Percentiles rank a stretch among this genome's conserved stretches.
These are phyloP conservation scores for Plumapathes pennacea DNA, from an alignment of 92 coral and sea anemone genomes.

Conservation along the genomic window DNA sequence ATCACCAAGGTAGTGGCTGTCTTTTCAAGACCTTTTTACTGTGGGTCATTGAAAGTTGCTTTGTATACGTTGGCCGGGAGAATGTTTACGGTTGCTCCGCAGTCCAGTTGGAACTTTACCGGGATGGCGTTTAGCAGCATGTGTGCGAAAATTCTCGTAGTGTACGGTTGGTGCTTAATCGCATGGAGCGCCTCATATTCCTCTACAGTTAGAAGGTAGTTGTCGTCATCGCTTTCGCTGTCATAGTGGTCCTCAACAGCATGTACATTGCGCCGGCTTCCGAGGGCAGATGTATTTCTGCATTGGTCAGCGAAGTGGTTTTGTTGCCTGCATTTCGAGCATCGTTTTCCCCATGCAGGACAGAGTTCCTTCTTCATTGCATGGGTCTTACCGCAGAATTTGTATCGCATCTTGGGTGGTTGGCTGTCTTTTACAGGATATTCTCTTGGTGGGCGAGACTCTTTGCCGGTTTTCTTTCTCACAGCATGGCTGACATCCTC, in stretches of 20 bases:
- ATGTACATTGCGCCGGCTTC: no score
- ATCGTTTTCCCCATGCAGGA: constrained; percentile 28
- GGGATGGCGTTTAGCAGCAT: constrained; percentile 2
- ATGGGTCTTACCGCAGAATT: constrained; percentile 21
- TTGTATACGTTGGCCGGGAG: constrained; percentile 3
- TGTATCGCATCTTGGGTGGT: constrained; percentile 2
- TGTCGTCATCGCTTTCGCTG: constrained; percentile 14
- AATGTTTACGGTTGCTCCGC: constrained; percentile 19
- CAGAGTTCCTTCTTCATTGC: constrained; percentile 35
- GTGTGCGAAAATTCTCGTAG: constrained; percentile 12
- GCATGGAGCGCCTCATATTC: constrained; percentile 1
- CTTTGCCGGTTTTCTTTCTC: background rate
- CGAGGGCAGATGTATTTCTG: no score
- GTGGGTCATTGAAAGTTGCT: constrained; percentile 3
- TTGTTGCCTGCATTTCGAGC: constrained; percentile 6
- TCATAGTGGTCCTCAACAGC: background rate
- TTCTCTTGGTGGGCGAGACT: background rate
- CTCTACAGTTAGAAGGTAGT: constrained; percentile 11
- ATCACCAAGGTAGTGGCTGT: constrained; percentile 7
- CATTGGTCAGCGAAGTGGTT: no score
- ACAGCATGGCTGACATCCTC: constrained; percentile 17
- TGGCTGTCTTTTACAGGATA: background rate
- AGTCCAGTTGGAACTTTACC: constrained; percentile 19
- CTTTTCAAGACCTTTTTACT: background rate
- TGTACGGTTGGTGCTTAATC: background rate